Conservation (phyloP, 2,113 vertebrate genomes). For the Engystomops pustulosus region DNA sequence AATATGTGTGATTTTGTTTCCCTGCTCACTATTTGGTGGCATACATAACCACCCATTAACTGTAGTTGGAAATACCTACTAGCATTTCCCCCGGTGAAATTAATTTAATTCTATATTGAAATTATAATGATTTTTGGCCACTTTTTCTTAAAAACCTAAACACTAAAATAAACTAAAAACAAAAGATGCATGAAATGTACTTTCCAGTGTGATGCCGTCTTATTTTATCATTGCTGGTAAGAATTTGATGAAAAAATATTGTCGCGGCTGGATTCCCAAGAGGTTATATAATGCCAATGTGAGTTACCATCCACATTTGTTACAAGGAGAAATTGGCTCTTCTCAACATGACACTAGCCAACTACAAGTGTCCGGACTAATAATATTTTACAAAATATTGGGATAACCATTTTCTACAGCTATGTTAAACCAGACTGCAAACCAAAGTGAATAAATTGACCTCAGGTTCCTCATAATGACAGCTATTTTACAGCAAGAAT, state of each 20-base stretch:
- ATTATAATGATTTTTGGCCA: neutral
- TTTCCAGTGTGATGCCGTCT: constrained; percentile 9
- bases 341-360: constrained; percentile 46
- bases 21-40: too few species aligned
- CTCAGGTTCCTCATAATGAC: constrained; percentile 37
- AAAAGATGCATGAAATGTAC: constrained; percentile 8
- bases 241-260: constrained; percentile 35
- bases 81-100: neutral
- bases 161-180: neutral
- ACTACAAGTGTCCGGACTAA: constrained; percentile 53
- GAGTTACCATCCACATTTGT: constrained; percentile 44
- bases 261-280: constrained; percentile 27
- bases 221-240: constrained; percentile 43
- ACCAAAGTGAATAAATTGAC: constrained; percentile 54
- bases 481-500: constrained; percentile 37
- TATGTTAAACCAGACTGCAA: constrained; percentile 46
- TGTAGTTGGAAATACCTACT: neutral
- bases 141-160: neutral
- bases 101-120: neutral
- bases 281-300: constrained; percentile 48
- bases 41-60: too few species aligned
- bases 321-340: constrained; percentile 45
- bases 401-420: constrained; percentile 41
- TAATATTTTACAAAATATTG: constrained; percentile 55
- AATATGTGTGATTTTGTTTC: too few species aligned